Conservation (phyloP, 2,113 vertebrate species). For the Coreoperca whiteheadi region DNA sequence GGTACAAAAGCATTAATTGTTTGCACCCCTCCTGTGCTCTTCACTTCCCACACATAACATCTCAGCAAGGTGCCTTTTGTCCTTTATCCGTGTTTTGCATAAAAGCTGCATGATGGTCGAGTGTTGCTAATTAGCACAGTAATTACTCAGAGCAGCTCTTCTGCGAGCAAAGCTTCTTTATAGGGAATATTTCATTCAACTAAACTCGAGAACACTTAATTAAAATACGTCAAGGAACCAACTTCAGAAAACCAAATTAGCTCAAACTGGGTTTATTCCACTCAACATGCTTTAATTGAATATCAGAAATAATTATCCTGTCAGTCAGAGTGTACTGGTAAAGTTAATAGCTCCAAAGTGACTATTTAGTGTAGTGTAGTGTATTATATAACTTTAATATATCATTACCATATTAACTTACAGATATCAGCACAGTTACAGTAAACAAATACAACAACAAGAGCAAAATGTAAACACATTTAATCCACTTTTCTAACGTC, state of each 20-base stretch:
- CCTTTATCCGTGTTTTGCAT: background rate
- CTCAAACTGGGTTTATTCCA: background rate
- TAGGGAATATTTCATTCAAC: background rate
- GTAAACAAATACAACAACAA: too few species aligned
- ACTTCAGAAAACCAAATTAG: background rate
- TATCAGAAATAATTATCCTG: background rate
- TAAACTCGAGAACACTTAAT: background rate
- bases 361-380: background rate
- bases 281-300: background rate
- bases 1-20: background rate
- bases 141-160: background rate
- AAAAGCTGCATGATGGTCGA: background rate
- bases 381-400: background rate
- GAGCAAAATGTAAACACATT: background rate
- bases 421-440: background rate
- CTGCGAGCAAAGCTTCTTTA: background rate
- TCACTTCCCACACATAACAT: background rate
- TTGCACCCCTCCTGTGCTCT: background rate
- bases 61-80: background rate
- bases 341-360: background rate
- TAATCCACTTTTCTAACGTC: background rate
- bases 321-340: background rate
- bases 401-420: background rate
- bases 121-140: background rate
- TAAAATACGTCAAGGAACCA: background rate